phyloP scores from a whole-genome alignment of 2,888 invertebrate genomes.

The Polia nebulosa region DNA sequence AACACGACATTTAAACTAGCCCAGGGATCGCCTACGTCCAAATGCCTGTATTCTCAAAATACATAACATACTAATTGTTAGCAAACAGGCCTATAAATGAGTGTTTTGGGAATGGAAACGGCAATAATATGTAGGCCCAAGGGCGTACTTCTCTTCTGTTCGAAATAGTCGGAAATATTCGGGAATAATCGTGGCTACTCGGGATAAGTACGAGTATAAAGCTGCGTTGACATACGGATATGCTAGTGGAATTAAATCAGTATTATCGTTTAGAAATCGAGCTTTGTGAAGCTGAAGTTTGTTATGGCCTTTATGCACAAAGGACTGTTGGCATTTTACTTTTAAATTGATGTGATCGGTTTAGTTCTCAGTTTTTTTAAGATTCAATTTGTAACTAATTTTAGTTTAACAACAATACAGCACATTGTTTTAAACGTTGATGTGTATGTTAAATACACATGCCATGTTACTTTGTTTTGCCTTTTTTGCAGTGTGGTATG shows the following conservation, averaged over 20 bases:
- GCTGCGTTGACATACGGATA: constrained; percentile 28
- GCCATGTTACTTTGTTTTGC: no score
- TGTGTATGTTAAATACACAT: no score
- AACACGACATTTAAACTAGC: constrained; percentile 26
- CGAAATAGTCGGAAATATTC: constrained; percentile 66
- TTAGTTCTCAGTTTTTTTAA: neutral
- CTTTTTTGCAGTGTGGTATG: no score
- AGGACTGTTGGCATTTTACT: neutral
- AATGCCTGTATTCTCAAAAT: constrained; percentile 25
- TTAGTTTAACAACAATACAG: neutral
- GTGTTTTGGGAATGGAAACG: constrained; percentile 52
- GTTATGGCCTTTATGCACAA: neutral
- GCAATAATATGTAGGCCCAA: constrained; percentile 51
- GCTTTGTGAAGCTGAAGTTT: constrained; percentile 37
- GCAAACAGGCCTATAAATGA: constrained; percentile 46
- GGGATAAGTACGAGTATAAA: constrained; percentile 52
- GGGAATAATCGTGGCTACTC: constrained; percentile 14
- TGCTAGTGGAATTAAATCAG: constrained; percentile 17
- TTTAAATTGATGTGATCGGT: neutral
- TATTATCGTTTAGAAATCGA: constrained; percentile 8
- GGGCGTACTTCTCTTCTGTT: constrained; percentile 62
- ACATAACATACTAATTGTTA: constrained; percentile 54
- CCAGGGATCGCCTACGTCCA: constrained; percentile 25
- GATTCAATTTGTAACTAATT: neutral
- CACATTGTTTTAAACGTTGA: no score